These are phyloP conservation scores for Takifugu ocellatus DNA, from an alignment of 2,797 vertebrate species.

Conservation along the genomic window DNA sequence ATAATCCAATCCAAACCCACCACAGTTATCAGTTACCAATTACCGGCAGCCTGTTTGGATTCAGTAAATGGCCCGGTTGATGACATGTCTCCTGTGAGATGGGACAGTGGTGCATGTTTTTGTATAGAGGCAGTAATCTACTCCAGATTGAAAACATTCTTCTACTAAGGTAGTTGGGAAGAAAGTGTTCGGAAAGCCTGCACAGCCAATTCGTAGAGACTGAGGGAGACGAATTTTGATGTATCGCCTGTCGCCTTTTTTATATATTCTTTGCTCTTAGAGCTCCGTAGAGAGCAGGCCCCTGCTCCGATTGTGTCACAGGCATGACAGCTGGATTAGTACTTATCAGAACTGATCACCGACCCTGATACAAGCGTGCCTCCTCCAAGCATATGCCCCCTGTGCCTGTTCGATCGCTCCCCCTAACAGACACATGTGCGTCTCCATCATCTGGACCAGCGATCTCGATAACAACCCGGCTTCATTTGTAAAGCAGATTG, in stretches of 20 bases:
- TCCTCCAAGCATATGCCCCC: constrained; percentile 7
- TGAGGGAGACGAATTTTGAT: constrained; percentile 42
- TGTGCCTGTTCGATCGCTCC: constrained; percentile 1
- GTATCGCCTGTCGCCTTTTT: constrained; percentile 34
- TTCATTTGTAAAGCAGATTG: constrained; percentile 58
- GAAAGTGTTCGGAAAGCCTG: constrained; percentile 20
- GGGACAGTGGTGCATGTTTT: background rate
- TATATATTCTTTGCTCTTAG: constrained; percentile 50
- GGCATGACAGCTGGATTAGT: constrained; percentile 64
- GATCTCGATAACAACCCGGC: constrained; percentile 24
- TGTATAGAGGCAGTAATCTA: constrained; percentile 19
- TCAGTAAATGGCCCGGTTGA: constrained; percentile 57
- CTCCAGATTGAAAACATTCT: constrained; percentile 23
- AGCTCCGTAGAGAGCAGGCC: constrained; percentile 45
- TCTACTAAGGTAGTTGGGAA: constrained; percentile 14
- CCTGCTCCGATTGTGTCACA: constrained; percentile 59
- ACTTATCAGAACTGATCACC: constrained; percentile 66
- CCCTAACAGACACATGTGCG: constrained; percentile 17
- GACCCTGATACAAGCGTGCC: constrained; percentile 20
- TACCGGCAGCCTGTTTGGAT: constrained; percentile 46
- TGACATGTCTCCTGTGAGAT: constrained; percentile 41
- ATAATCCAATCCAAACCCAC: constrained; percentile 28
- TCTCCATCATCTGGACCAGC: constrained; percentile 21
- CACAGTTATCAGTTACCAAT: constrained; percentile 67
- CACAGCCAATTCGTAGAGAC: constrained; percentile 14